Conservation (phyloP, 2,113 vertebrate species). For the Meles meles region DNA sequence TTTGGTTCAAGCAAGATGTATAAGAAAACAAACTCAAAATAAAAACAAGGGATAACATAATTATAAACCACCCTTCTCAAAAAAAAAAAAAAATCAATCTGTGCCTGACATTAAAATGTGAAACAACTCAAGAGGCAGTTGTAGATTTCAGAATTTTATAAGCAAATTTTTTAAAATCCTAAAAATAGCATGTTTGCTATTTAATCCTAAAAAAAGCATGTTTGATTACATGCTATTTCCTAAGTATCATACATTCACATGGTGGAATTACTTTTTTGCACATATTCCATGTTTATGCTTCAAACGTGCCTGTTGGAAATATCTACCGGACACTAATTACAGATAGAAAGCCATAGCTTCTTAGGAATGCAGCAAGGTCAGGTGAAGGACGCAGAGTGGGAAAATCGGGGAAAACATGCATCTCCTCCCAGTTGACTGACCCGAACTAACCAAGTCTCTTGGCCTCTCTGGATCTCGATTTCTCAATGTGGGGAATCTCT, state of each 20-base stretch:
- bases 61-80: background rate
- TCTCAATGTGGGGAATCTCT: background rate
- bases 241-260: background rate
- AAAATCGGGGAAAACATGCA: background rate
- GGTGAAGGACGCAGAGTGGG: background rate
- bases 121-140: background rate
- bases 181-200: no score
- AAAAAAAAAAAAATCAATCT: background rate
- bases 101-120: background rate
- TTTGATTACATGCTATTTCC: slow-evolving; percentile 11
- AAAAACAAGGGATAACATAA: slow-evolving; percentile 28
- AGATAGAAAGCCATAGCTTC: background rate
- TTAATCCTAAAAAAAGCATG: slow-evolving; percentile 12
- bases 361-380: slow-evolving; percentile 27
- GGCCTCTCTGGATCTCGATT: background rate
- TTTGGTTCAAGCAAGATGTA: slow-evolving; percentile 37
- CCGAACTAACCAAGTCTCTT: background rate
- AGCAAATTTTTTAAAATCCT: background rate
- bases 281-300: slow-evolving; percentile 7
- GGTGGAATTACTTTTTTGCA: background rate
- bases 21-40: slow-evolving; percentile 51
- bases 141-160: slow-evolving; percentile 23
- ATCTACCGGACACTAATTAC: background rate
- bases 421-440: background rate
- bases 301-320: background rate